Base-by-base conservation (phyloP, 2,797 vertebrate genomes). In the Paramormyrops hopkinsi region DNA sequence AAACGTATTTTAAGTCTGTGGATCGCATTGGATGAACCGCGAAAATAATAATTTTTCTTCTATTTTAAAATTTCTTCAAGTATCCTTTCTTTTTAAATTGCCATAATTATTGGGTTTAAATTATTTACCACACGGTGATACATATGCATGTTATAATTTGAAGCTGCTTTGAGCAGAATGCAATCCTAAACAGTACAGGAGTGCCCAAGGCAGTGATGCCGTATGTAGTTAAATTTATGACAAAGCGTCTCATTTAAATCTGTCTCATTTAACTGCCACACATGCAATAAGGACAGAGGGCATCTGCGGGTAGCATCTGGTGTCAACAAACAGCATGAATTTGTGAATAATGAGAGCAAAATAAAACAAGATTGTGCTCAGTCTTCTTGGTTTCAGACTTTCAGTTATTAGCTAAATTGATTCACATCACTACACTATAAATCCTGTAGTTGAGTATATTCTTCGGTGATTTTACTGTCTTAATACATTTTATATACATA, bases 161-260 rank as follows among this genome's bases (percentile, higher is more conserved):
- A 82, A 82, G 37, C 76, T 82, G 41, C 17, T 44, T 46, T 82
- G 12, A 46, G 76, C 41, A 46, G 76, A 82, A 44, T 46, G 19
- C 76, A 82, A 41, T 82, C 19, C 19, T 82, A 46, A 46, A 48
- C 59, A 88, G 73, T 37, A 33, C 14, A 88, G 25, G 33, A n/a
- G 12, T 29, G 59, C 25, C 46, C 44, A 50, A 50, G 29, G 51
- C 59, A 29, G 8, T 73, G 29, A 46, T 11, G 12, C 25, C 46
- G 4, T 50, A n/a, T 41, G 50, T 88, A 56, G 79, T 82, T 88
- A 53, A 65, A 88, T 88, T 29, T 50, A 73, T 41, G 29, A 56
- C 69, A 88, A 88, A 88, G 50, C 50, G 22, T 65, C n/a, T 29
- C 2, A 37, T 76, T 88, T 76, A 48, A 79, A 88, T 73, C 62